Evolutionary conservation across 2,888 invertebrate genomes (phyloP), one percentile per base, ranked within the genome.

Genomic region (Merodon equestris): DNA sequence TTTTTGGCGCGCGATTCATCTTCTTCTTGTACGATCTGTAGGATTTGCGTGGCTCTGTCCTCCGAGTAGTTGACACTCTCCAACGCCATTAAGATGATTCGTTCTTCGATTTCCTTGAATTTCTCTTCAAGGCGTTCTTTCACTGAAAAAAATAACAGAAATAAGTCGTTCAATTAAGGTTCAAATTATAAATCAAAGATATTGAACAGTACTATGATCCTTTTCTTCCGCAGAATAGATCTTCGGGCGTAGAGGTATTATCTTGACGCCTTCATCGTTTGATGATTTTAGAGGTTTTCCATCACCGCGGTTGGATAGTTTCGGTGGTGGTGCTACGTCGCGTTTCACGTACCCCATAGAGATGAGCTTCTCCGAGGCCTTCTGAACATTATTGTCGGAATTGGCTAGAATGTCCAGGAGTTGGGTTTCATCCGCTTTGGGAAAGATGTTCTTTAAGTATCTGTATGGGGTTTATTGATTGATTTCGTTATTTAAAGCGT

Each of bases 371-470:
- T 96, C 96, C 9, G 96, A 94, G 0, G 96, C 95, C 83, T 93
- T 95, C 87, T 96, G 95, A 7, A 97, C 96, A 88, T 96, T 97
- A 87, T 96, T 96, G 84, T 97, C 97, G 84, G 95, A 94, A 87
- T 94, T 95, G 54, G 94, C 93, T 57, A 96, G 89, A 45, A 96
- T 91, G 84, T 97, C 97, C 61, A 97, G 90, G 34, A 97, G 92
- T 47, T 96, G 88, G 17, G 95, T 95, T 87, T 97, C 97, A 84
- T 97, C 97, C 0, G 95, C 96, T 88, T 95, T 94, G 0, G 96
- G 95, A 87, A 96, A 97, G 84, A 97, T 93, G 84, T 94, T 95
- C 89, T 97, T 97, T 90, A 97, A 91, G 89, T 97, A 97, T 90
- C 96, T 96, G 90, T 63, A 88, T 27, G 12, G 18, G 56, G 17